Base-by-base conservation (phyloP, 1,140 invertebrate species). In the Pteromalus puparum region DNA sequence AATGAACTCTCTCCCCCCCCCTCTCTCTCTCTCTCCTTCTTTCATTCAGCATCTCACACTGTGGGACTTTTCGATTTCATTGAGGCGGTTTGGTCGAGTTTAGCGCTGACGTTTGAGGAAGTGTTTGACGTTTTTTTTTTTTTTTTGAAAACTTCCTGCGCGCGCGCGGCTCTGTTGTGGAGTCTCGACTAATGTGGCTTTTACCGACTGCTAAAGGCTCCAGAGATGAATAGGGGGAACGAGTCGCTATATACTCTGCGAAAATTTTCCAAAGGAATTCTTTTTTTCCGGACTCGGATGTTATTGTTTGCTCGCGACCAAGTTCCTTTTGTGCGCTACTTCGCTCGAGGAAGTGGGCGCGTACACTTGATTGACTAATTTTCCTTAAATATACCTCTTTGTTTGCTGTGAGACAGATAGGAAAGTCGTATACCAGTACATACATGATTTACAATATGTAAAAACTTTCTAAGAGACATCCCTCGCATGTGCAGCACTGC, bases 1-100 rank as follows among this genome's bases (percentile, higher is more conserved):
- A 83, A 78, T 78, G 82, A 83, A 42, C 7, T 61, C 42, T 48
- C 46, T 42, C 26, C 42, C 72, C 46, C 46, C 42, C 73, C n/a
- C 72, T 67, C 61, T 76, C n/a, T 82, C 26, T 26, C 48, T 26
- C 72, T 77, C 42, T 12, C 26, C 3, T 24, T 65, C n/a, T 34
- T n/a, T 46, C 67, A 28, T 72, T 72, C 42, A 34, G 10, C n/a
- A 3, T 24, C n/a, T 10, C 15, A 13, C 61, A 18, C 46, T 61
- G 1, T 61, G 83, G 65, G 76, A 84, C 83, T 84, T 84, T 84
- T 84, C 83, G 76, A 84, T 84, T 80, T 84, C 70, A 80, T 83
- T 83, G 65, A 83, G 76, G 34, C 61, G 75, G 6, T 5, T 15
- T 6, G 72, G 30, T 77, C n/a, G 13, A 46, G 70, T 38, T 34